A percentile compares a stretch with the other conserved stretches of the same genome.
phyloP scores from a whole-genome alignment of 2,113 vertebrate species.

The Athene cunicularia region DNA sequence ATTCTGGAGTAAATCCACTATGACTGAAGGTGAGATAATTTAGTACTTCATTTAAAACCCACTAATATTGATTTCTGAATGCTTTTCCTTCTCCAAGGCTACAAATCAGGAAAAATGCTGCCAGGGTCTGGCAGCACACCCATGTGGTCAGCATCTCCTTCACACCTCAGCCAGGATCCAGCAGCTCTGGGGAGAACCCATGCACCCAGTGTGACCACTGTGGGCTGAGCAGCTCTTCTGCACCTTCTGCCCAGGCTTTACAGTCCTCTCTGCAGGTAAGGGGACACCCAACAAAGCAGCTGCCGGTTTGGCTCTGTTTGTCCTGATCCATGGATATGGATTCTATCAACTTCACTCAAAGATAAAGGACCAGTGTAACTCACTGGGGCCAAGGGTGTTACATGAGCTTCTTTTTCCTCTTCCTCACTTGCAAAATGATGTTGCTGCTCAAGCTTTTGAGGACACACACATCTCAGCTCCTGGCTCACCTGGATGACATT shows the following conservation, averaged over 20 bases:
- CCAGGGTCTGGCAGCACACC: background rate
- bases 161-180: background rate
- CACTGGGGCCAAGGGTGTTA: accelerated
- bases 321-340: background rate
- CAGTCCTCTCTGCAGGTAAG: background rate
- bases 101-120: background rate
- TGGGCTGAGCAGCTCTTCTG: background rate
- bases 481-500: background rate
- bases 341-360: background rate
- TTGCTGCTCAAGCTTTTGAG: background rate
- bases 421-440: background rate
- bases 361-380: background rate
- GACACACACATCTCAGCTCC: background rate
- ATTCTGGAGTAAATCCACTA: constrained; percentile 12
- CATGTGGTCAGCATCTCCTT: background rate
- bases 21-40: constrained; percentile 3
- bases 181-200: background rate
- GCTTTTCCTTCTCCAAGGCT: background rate
- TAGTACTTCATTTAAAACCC: constrained; percentile 36
- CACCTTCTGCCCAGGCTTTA: background rate
- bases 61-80: constrained; percentile 22
- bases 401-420: background rate
- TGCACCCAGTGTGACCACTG: background rate
- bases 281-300: background rate
- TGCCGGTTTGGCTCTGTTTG: background rate